Percentiles rank a stretch among this genome's conserved stretches.
These are phyloP conservation scores for Distichodus sexfasciatus DNA, from an alignment of 2,797 vertebrate species.

Conservation along the genomic window DNA sequence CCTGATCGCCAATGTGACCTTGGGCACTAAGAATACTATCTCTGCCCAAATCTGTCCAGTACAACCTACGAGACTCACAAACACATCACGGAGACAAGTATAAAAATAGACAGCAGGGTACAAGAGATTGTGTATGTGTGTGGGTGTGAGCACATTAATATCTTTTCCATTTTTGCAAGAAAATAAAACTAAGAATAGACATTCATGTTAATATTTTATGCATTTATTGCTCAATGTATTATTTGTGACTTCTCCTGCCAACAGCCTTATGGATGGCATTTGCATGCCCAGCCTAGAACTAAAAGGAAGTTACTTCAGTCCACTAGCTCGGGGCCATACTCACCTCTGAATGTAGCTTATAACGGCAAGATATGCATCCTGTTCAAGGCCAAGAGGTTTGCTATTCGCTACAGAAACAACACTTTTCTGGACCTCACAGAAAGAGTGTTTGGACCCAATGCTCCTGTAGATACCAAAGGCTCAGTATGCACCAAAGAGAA, in stretches of 20 bases:
- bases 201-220: conserved; percentile 21
- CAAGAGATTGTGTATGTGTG: neutral
- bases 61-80: conserved; percentile 29
- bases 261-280: conserved; percentile 77
- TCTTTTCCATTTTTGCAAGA: conserved; percentile 17
- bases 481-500: conserved; percentile 89
- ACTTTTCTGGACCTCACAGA: conserved; percentile 88
- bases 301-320: conserved; percentile 76
- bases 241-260: conserved; percentile 22
- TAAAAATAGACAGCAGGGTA: conserved; percentile 2
- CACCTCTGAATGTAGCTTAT: conserved; percentile 80
- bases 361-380: conserved; percentile 90
- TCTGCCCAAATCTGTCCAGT: conserved; percentile 36
- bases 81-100: conserved; percentile 7
- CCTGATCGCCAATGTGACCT: conserved; percentile 50
- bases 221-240: too few species aligned
- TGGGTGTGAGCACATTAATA: too few species aligned
- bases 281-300: conserved; percentile 68
- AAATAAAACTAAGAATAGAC: conserved; percentile 12
- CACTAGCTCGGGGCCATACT: conserved; percentile 71
- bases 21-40: conserved; percentile 47
- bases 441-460: conserved; percentile 76
- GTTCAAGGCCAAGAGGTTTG: conserved; percentile 90
- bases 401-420: conserved; percentile 87
- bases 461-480: conserved; percentile 81